Evolutionary conservation across 2,113 vertebrate species (phyloP), one percentile per base, ranked within the genome.

Genomic region (Carassius gibelio): DNA sequence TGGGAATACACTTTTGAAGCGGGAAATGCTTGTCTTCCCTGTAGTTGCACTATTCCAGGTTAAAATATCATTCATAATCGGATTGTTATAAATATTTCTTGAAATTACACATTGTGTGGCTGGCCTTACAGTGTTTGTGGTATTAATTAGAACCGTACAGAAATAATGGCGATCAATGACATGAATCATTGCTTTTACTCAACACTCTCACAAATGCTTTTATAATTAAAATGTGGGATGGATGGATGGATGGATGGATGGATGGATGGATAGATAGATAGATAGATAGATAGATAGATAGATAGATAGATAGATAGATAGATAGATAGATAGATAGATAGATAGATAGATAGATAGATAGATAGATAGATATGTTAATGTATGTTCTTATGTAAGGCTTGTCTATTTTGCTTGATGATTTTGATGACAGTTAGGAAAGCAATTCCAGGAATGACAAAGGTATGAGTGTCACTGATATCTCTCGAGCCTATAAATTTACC

Each of bases 401-500:
- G 55, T 61, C 21, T 1, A 59, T 13, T 62, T 45, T 66, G n/a
- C 10, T 50, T 81, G 21, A 66, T 66, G 15, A 19, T 81, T 91
- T 81, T 64, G 78, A 66, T 81, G 76, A 79, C 76, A 78, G 76
- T 61, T 59, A 34, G 87, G 94, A 92, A 94, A 94, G 91, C 8
- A 93, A 92, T 95, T 94, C 94, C 95, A 96, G 90, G 87, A 89
- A 94, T 97, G 95, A 97, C 96, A 97, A 96, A 97, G 95, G 95
- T 97, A 95, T 96, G 93, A 89, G 93, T 95, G 96, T 96, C 94
- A 97, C 93, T 92, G 96, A 98, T 98, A 97, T 96, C 95, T 95
- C 95, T 92, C 92, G 95, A 94, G 77, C 96, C 97, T 98, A 99
- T 98, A 99, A 97, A 98, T 98, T 96, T 99, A 98, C 94, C 88